Conservation (phyloP, 2,113 vertebrate genomes). For the Brachyhypopomus occidentalis region DNA sequence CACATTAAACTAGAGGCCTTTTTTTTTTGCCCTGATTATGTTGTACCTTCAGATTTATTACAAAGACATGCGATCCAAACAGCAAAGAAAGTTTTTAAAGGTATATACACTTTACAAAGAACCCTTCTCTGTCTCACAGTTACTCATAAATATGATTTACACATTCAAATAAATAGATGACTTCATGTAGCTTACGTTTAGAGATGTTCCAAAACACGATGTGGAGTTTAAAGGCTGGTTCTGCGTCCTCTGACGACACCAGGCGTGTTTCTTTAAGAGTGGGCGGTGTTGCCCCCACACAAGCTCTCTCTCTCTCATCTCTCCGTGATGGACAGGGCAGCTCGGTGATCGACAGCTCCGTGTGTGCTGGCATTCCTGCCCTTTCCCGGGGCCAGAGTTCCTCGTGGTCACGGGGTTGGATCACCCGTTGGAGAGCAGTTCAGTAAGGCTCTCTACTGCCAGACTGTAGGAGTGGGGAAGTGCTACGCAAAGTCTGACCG, state of each 20-base stretch:
- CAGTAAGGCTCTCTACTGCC: background rate
- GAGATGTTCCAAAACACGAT: slow-evolving; percentile 78
- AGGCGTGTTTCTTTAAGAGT: slow-evolving; percentile 27
- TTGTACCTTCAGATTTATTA: slow-evolving; percentile 61
- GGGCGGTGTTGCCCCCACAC: background rate
- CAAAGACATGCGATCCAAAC: slow-evolving; percentile 67
- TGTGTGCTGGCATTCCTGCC: background rate
- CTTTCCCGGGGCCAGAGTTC: background rate
- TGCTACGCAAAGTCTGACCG: background rate
- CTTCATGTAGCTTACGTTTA: slow-evolving; percentile 67
- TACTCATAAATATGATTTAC: slow-evolving; percentile 79
- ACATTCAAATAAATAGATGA: slow-evolving; percentile 76
- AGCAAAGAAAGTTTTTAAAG: slow-evolving; percentile 51
- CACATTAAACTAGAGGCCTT: too few species aligned
- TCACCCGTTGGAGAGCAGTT: slow-evolving; percentile 8
- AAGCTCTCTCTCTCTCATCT: background rate
- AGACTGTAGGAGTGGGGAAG: background rate
- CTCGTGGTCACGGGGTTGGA: background rate
- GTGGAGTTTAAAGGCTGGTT: slow-evolving; percentile 63
- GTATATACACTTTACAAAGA: slow-evolving; percentile 75
- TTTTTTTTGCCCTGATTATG: slow-evolving; percentile 30
- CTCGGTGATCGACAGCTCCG: background rate
- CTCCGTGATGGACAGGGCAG: background rate
- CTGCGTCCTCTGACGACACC: slow-evolving; percentile 35
- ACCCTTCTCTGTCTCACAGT: slow-evolving; percentile 68